These are phyloP conservation scores for Chydorus sphaericus DNA, from an alignment of 2,888 invertebrate genomes.

Conservation along the genomic window DNA sequence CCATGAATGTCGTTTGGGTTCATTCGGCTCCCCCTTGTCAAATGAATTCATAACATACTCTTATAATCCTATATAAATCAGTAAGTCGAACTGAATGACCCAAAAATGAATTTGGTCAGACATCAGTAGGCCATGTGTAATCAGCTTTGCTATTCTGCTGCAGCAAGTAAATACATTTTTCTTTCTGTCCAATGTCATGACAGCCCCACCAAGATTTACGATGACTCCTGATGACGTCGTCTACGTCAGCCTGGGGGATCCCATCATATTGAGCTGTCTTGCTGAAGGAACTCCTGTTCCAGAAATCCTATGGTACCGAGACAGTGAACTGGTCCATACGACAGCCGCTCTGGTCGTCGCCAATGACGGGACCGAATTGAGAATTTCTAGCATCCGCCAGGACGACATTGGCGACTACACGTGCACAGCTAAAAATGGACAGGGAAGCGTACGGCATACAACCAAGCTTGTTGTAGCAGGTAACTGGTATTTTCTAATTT, in stretches of 20 bases:
- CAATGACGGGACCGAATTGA: constrained; percentile 84
- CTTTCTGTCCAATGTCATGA: constrained; percentile 8
- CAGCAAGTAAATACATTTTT: too few species aligned
- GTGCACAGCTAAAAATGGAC: constrained; percentile 78
- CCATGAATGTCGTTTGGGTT: too few species aligned
- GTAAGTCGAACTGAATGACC: too few species aligned
- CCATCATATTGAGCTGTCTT: constrained; percentile 89
- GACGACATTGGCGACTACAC: constrained; percentile 94
- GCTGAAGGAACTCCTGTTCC: constrained; percentile 92
- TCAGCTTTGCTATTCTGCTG: too few species aligned
- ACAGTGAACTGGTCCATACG: constrained; percentile 77
- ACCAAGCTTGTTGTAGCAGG: constrained; percentile 90
- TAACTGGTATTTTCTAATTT: constrained; percentile 25
- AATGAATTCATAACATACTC: too few species aligned
- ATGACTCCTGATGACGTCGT: constrained; percentile 90
- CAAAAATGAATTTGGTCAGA: too few species aligned
- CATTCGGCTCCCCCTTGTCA: too few species aligned
- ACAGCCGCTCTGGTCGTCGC: constrained; percentile 76
- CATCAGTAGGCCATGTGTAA: too few species aligned
- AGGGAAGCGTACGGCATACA: constrained; percentile 90
- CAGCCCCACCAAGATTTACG: constrained; percentile 84
- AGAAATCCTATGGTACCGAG: constrained; percentile 75
- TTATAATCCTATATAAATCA: too few species aligned
- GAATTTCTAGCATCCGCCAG: constrained; percentile 80
- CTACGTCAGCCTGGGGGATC: constrained; percentile 91